phyloP scores from a whole-genome alignment of 2,113 vertebrate species.

The Melanerpes formicivorus region DNA sequence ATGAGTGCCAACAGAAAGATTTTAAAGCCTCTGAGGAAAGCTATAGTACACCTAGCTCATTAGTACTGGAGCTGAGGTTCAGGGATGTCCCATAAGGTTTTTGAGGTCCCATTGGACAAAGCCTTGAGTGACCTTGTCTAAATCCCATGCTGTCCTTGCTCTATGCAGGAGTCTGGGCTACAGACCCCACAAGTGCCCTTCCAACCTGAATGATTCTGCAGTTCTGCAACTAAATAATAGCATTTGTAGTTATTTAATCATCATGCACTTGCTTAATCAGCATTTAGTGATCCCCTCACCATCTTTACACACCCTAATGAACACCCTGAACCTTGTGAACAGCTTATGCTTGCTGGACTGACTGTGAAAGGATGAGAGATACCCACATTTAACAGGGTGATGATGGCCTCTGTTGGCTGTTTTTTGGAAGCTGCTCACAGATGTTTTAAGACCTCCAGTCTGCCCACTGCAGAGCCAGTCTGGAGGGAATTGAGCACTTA shows the following conservation, averaged over 20 bases:
- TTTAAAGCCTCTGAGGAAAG: background rate
- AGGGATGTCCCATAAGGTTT: background rate
- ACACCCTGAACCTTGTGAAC: background rate
- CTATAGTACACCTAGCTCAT: background rate
- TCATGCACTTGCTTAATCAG: too few species aligned
- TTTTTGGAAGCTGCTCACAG: background rate
- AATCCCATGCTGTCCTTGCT: background rate
- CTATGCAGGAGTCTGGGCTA: background rate
- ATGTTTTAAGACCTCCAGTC: background rate
- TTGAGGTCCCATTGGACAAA: background rate
- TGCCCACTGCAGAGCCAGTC: background rate
- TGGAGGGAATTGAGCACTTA: background rate
- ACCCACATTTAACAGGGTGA: background rate
- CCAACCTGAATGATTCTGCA: background rate
- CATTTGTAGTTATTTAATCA: background rate
- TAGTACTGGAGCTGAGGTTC: background rate
- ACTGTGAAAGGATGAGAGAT: background rate
- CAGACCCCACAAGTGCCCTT: background rate
- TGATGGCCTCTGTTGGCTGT: background rate
- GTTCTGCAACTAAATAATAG: background rate
- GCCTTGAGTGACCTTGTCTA: background rate
- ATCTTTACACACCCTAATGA: background rate
- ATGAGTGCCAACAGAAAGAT: accelerated
- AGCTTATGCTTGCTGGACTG: background rate
- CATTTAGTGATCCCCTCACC: background rate